Conservation (phyloP, 2,113 vertebrate genomes). For the Lepus europaeus region DNA sequence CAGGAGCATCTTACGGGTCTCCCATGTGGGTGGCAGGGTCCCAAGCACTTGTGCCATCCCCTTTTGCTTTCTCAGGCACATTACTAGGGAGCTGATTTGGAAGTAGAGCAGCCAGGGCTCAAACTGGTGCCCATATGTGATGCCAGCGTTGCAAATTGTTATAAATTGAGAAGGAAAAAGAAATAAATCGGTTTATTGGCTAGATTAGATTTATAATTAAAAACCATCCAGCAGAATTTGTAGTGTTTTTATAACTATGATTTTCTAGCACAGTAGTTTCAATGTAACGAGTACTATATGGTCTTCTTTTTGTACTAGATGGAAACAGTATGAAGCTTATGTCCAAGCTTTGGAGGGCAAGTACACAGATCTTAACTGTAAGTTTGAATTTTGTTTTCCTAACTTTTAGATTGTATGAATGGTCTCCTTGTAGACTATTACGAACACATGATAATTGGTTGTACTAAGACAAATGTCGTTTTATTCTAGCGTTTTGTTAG, state of each 20-base stretch:
- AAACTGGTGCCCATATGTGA: too few relatives aligned
- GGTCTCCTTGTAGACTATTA: constrained; percentile 26
- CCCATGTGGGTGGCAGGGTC: too few relatives aligned
- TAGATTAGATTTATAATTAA: constrained; percentile 40
- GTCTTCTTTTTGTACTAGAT: constrained; percentile 88
- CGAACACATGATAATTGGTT: background rate
- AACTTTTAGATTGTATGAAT: background rate
- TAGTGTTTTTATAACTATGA: background rate
- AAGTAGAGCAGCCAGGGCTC: too few relatives aligned
- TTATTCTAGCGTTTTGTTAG: background rate
- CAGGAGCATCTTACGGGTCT: too few relatives aligned
- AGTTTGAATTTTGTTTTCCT: constrained; percentile 86
- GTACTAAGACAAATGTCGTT: constrained; percentile 18
- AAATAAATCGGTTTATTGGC: constrained; percentile 40
- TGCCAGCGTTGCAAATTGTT: too few relatives aligned
- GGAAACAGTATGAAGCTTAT: constrained; percentile 98
- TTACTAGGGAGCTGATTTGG: too few relatives aligned
- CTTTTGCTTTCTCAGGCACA: too few relatives aligned
- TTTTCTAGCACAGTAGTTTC: constrained; percentile 42
- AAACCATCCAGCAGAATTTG: constrained; percentile 29
- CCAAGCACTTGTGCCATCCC: too few relatives aligned
- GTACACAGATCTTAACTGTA: constrained; percentile 98
- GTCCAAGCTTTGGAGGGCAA: constrained; percentile 98
- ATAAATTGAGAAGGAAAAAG: background rate
- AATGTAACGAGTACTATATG: constrained; percentile 43